Conservation (phyloP, 2,888 invertebrate genomes). For the Caenorhabditis becei region DNA sequence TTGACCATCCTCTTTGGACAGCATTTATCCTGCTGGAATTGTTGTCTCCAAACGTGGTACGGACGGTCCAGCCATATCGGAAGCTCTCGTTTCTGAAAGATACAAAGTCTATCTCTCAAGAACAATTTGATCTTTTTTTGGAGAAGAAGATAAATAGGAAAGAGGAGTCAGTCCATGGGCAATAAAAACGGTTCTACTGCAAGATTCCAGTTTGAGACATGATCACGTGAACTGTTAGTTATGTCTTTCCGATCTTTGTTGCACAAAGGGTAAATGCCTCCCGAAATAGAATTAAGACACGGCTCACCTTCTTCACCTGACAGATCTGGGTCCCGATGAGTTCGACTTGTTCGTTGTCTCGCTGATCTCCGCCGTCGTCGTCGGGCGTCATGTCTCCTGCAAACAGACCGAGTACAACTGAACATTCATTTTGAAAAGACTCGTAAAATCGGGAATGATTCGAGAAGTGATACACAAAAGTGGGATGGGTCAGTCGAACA, state of each 20-base stretch:
- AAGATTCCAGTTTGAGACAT: slow-evolving; percentile 8
- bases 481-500: slow-evolving; percentile 3
- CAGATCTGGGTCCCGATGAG: neutral
- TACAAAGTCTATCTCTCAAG: neutral
- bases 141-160: neutral
- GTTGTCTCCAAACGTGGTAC: slow-evolving; percentile 66
- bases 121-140: slow-evolving; percentile 16
- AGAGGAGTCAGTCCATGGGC: neutral
- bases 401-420: slow-evolving; percentile 6
- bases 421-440: slow-evolving; percentile 5
- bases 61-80: slow-evolving; percentile 57
- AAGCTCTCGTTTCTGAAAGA: slow-evolving; percentile 38
- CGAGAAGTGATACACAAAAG: slow-evolving; percentile 13
- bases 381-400: slow-evolving; percentile 36
- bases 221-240: neutral
- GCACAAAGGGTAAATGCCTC: neutral
- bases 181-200: neutral
- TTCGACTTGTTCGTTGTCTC: slow-evolving; percentile 4
- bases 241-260: neutral
- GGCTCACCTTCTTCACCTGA: slow-evolving; percentile 8
- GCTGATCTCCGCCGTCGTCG: slow-evolving; percentile 6
- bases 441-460: slow-evolving; percentile 32
- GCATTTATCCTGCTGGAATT: slow-evolving; percentile 69
- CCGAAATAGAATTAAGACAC: neutral
- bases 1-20: slow-evolving; percentile 60